Evolutionary conservation across 2,113 vertebrate species (phyloP).

Genomic region (Ailuropoda melanoleuca): DNA sequence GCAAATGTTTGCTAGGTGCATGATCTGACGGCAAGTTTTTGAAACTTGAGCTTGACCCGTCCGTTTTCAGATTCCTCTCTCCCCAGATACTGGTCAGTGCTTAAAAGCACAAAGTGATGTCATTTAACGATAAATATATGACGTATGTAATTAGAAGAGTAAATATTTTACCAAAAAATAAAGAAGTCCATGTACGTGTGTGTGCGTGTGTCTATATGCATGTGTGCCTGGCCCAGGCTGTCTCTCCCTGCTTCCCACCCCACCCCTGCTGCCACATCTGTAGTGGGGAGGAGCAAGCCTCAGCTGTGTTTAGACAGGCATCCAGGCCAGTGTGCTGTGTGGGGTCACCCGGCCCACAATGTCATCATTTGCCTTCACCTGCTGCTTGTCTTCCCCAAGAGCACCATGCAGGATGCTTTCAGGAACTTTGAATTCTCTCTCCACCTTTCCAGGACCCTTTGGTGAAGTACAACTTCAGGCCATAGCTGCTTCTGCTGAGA

Average conservation of each 20-base stretch:
- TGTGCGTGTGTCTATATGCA: rapidly evolving
- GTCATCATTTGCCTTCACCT: neutral
- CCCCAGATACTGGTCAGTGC: neutral
- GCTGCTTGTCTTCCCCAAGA: neutral
- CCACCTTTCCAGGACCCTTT: neutral
- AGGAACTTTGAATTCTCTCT: neutral
- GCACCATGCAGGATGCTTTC: neutral
- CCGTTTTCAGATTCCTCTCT: neutral
- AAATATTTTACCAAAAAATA: neutral
- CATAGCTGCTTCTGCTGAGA: neutral
- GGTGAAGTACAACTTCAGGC: neutral
- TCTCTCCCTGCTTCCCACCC: neutral
- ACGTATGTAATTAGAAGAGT: neutral
- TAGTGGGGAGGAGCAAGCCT: neutral
- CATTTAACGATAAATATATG: neutral
- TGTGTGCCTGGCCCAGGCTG: rapidly evolving
- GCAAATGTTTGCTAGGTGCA: neutral
- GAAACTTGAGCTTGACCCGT: neutral
- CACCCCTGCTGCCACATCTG: neutral
- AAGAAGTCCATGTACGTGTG: neutral
- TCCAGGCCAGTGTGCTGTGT: neutral
- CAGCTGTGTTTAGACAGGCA: neutral
- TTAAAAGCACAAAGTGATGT: neutral
- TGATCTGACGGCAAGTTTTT: neutral
- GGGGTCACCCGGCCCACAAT: neutral